These are phyloP conservation scores for Macrophya annulata DNA, from an alignment of 2,888 invertebrate genomes.

Conservation along the genomic window DNA sequence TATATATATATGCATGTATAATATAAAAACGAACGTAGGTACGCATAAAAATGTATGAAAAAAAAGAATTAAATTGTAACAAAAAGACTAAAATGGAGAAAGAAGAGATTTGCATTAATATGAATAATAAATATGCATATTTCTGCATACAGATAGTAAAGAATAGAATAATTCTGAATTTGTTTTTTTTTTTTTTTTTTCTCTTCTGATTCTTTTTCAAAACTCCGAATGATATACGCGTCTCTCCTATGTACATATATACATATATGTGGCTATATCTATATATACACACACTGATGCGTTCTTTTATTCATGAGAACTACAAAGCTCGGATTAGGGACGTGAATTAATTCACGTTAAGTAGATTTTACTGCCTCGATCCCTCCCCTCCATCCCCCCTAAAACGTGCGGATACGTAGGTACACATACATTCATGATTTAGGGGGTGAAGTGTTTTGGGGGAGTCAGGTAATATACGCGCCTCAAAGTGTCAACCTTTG, in stretches of 20 bases:
- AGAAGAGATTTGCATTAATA: constrained; percentile 13
- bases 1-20: too few relatives aligned
- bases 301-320: constrained; percentile 42
- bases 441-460: constrained; percentile 29
- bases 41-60: background rate
- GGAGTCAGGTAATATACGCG: background rate
- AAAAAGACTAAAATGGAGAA: background rate
- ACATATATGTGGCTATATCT: too few relatives aligned
- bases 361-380: constrained; percentile 18
- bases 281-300: background rate
- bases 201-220: too few relatives aligned
- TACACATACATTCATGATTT: constrained; percentile 30
- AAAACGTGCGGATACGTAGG: constrained; percentile 1
- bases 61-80: background rate
- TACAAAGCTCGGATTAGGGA: constrained; percentile 44
- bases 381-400: background rate
- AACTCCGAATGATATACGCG: background rate
- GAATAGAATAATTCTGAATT: constrained; percentile 18
- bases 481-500: constrained; percentile 44
- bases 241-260: background rate
- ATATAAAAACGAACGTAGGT: background rate
- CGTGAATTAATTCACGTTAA: constrained; percentile 44
- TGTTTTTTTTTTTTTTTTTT: background rate
- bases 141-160: background rate
- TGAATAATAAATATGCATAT: constrained; percentile 39